These are phyloP conservation scores for Heliothis subflexa DNA, from an alignment of 1,140 invertebrate species.

Conservation along the genomic window DNA sequence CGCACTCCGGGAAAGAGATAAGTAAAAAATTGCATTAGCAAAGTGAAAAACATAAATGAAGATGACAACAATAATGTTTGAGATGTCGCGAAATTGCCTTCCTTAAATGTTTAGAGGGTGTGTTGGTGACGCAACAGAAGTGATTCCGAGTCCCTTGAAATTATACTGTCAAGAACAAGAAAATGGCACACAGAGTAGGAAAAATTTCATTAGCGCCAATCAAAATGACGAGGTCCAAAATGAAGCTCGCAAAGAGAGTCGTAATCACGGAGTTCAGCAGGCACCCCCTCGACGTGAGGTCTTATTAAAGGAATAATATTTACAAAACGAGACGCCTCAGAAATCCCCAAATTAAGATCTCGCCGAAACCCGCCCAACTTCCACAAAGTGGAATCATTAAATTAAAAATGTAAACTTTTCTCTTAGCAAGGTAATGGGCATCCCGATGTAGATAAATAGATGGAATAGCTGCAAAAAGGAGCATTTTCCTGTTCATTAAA, in stretches of 20 bases:
- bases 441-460: slow-evolving; percentile 87
- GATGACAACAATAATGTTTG: slow-evolving; percentile 74
- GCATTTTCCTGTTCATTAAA: slow-evolving; percentile 88
- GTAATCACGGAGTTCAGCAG: slow-evolving; percentile 84
- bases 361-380: slow-evolving; percentile 85
- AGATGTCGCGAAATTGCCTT: slow-evolving; percentile 74
- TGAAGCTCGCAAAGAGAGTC: slow-evolving; percentile 83
- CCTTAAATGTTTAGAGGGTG: slow-evolving; percentile 77
- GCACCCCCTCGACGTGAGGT: slow-evolving; percentile 84
- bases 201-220: slow-evolving; percentile 87
- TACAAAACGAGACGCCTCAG: slow-evolving; percentile 86
- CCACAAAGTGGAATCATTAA: slow-evolving; percentile 87
- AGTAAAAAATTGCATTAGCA: slow-evolving; percentile 84
- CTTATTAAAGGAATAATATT: slow-evolving; percentile 87
- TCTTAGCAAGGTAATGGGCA: slow-evolving; percentile 87
- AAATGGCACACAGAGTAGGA: slow-evolving; percentile 79
- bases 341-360: slow-evolving; percentile 86
- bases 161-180: slow-evolving; percentile 84
- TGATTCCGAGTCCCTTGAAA: slow-evolving; percentile 71
- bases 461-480: slow-evolving; percentile 87
- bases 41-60: slow-evolving; percentile 83
- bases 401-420: slow-evolving; percentile 88
- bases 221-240: slow-evolving; percentile 86
- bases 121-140: slow-evolving; percentile 75
- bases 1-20: slow-evolving; percentile 78